Base-by-base conservation (phyloP, 2,888 invertebrate species). In the Suillia variegata region DNA sequence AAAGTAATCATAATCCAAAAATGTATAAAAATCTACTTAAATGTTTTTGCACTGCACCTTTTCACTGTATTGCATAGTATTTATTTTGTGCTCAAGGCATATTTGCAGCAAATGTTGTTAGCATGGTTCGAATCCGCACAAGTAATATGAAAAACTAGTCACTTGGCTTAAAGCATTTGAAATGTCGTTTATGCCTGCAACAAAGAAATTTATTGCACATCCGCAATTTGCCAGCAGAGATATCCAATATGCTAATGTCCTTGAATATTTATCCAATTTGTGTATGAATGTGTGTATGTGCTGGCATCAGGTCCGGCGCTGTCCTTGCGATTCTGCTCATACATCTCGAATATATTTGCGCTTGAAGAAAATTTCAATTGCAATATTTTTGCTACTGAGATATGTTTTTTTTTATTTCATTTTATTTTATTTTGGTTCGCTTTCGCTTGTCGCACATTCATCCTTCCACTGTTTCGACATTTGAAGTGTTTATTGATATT, bases 401-500 rank as follows among this genome's bases (percentile, higher is more conserved):
- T 38, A 13, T 38, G 8, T 38, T 13, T n/a, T n/a, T n/a, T n/a
- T n/a, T n/a, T n/a, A n/a, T n/a, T n/a, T n/a, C n/a, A n/a, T 38
- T 38, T 38, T 38, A n/a, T 13, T 38, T 12, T 31, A 31, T 31
- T 31, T 31, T 31, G 6, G 31, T n/a, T n/a, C 31, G 31, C 31
- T 31, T n/a, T n/a, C n/a, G n/a, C n/a, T n/a, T n/a, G n/a, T n/a
- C n/a, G n/a, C n/a, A n/a, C 26, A 18, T 45, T 45, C 18, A 45
- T 45, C 45, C 18, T 45, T 45, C 20, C 18, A 4, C n/a, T 38
- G 17, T 20, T 13, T 5, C 6, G 45, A 45, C 45, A 45, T 45
- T 70, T 80, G 78, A 79, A 80, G 80, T 79, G 75, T 78, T 79
- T 80, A 77, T 78, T 79, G 81, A 77, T 69, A 69, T 69, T 67